These are phyloP conservation scores for Nerophis ophidion DNA, from an alignment of 2,113 vertebrate species.

Conservation along the genomic window DNA sequence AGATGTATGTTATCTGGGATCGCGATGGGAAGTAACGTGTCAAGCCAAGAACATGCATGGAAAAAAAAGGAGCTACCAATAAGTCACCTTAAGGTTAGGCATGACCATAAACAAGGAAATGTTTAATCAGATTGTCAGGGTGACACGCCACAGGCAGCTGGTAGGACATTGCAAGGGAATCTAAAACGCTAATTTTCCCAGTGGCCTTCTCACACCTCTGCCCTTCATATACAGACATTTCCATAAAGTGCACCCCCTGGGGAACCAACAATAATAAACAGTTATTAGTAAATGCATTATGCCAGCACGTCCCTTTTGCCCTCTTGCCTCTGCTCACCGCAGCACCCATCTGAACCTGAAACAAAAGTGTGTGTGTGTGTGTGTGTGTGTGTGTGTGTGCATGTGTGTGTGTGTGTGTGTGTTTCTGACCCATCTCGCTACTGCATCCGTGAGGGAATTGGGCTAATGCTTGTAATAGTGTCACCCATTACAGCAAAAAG, in stretches of 20 bases:
- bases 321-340: slow-evolving; percentile 47
- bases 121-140: slow-evolving; percentile 36
- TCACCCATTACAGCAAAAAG: slow-evolving; percentile 63
- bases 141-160: slow-evolving; percentile 29
- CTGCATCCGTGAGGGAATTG: slow-evolving; percentile 57
- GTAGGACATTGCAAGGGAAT: slow-evolving; percentile 41
- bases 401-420: slow-evolving; percentile 34
- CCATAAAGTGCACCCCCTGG: slow-evolving; percentile 66
- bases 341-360: slow-evolving; percentile 49
- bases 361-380: slow-evolving; percentile 25
- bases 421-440: slow-evolving; percentile 45
- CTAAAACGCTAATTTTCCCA: slow-evolving; percentile 65
- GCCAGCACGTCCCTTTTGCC: slow-evolving; percentile 61
- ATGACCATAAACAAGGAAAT: slow-evolving; percentile 33
- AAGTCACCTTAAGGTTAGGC: slow-evolving; percentile 15
- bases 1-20: slow-evolving; percentile 7
- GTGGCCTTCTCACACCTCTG: slow-evolving; percentile 58
- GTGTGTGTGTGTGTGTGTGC: slow-evolving; percentile 33
- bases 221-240: slow-evolving; percentile 62
- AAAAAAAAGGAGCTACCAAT: slow-evolving; percentile 5
- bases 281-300: slow-evolving; percentile 76
- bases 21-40: slow-evolving; percentile 12
- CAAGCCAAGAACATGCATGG: background rate
- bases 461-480: slow-evolving; percentile 66
- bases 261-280: slow-evolving; percentile 71